These are phyloP conservation scores for Heliconius charithonia DNA, from an alignment of 2,888 invertebrate species.

Conservation along the genomic window DNA sequence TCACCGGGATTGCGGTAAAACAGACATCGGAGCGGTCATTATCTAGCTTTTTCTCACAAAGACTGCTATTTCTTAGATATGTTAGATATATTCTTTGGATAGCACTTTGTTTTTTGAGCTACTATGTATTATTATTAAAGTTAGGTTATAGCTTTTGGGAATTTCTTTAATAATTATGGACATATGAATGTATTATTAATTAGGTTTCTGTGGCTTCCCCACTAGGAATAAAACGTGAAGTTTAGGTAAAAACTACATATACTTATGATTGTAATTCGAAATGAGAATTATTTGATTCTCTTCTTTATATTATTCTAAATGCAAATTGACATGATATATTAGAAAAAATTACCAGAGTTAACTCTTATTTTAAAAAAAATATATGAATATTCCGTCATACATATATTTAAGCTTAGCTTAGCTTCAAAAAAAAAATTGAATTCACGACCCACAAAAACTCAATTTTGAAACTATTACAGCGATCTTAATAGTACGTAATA, in stretches of 20 bases:
- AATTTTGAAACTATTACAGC: neutral
- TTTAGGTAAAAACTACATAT: no score
- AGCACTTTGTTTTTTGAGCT: conserved; percentile 3
- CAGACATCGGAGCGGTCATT: conserved; percentile 38
- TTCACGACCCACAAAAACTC: neutral
- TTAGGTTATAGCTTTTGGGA: neutral
- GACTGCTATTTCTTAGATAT: conserved; percentile 18
- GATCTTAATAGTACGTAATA: neutral
- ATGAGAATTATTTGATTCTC: no score
- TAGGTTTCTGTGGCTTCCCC: no score
- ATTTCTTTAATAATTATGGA: neutral
- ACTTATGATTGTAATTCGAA: no score
- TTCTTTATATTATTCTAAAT: no score
- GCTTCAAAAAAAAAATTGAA: neutral
- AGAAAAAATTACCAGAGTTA: no score
- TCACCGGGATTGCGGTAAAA: conserved; percentile 35
- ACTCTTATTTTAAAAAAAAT: no score
- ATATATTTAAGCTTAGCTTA: no score
- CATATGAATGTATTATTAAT: no score
- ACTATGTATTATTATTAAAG: neutral
- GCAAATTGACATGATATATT: no score
- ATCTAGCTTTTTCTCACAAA: conserved; percentile 38
- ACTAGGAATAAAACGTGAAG: no score
- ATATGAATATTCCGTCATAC: no score
- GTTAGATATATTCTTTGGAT: conserved; percentile 12